Base-by-base conservation (phyloP, 2,113 vertebrate species). In the Lontra canadensis region DNA sequence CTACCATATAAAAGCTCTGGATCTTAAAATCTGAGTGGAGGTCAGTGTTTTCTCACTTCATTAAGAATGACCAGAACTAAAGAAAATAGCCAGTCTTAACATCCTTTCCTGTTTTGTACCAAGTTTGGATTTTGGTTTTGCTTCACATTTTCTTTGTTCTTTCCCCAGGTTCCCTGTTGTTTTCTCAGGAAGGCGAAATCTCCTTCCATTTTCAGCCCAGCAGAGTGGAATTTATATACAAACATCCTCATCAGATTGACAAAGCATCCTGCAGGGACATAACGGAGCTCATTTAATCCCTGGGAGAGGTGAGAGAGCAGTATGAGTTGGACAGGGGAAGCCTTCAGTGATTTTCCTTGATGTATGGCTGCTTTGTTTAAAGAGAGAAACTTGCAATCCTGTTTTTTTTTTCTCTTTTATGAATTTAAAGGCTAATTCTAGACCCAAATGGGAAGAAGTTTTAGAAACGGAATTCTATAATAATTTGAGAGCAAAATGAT, bases 361-460 rank as follows among this genome's bases (percentile, higher is more conserved):
- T 1, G 9, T 21, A 29, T 67, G 17, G 67, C 26, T 73, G 42
- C 12, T 39, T 42, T 79, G 18, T 36, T 84, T 73, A 88, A 59
- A 80, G 7, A 73, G 23, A 63, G 49, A 31, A 95, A 69, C 29
- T 63, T 36, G 25, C 49, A 57, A 69, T 84, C 79, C 39, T 94
- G 1, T 20, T 21, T 31, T 36, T 29, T 17, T 15, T 36, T 81
- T 34, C 2, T 8, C 25, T n/a, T 89, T 93, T 61, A 52, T 84
- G 25, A 88, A 6, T 63, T 95, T 83, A 90, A 73, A 90, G 96
- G 52, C 11, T n/a, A 69, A 73, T 71, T 90, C 74, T 88, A 73
- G n/a, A 73, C 31, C 39, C 47, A 88, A 76, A 55, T 29, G 20
- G 69, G 88, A 83, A 83, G 47, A 52, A 44, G 63, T 94, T 95